Evolutionary conservation across 2,888 invertebrate species (phyloP).

Genomic region (Neoaliturus tenellus): DNA sequence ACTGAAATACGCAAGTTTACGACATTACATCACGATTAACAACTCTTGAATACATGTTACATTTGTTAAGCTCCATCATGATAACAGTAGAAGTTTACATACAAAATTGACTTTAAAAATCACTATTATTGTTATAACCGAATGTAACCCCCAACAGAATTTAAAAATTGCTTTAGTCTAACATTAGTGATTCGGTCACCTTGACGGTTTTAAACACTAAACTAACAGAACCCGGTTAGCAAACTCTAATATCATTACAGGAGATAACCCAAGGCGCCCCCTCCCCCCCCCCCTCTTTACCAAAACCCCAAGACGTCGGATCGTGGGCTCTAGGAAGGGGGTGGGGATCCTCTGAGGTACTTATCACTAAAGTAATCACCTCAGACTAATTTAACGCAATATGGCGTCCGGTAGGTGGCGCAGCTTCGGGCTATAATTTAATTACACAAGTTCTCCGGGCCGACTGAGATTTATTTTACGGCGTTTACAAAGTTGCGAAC

Average conservation of each 20-base stretch:
- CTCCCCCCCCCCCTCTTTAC: neutral
- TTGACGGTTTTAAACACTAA: neutral
- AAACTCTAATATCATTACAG: slow-evolving; percentile 13
- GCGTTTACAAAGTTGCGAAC: slow-evolving; percentile 14
- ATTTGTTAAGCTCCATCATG: too few species aligned
- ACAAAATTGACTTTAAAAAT: too few species aligned
- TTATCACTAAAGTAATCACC: slow-evolving; percentile 27
- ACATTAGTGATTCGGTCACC: neutral
- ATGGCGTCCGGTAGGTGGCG: slow-evolving; percentile 23
- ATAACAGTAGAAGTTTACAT: too few species aligned
- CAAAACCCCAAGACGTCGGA: neutral
- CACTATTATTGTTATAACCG: too few species aligned
- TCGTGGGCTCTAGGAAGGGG: neutral
- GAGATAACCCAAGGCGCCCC: neutral
- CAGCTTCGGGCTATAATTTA: neutral
- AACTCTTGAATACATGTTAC: too few species aligned
- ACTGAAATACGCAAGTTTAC: too few species aligned
- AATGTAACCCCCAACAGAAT: too few species aligned
- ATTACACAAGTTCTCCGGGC: slow-evolving; percentile 1
- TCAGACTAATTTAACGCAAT: slow-evolving; percentile 29
- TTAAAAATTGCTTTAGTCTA: too few species aligned
- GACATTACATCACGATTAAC: too few species aligned
- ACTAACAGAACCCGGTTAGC: neutral
- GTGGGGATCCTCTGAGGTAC: neutral
- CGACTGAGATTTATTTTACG: slow-evolving; percentile 2